Base-by-base conservation (phyloP, 1,140 invertebrate species). In the Centruroides sculpturatus region DNA sequence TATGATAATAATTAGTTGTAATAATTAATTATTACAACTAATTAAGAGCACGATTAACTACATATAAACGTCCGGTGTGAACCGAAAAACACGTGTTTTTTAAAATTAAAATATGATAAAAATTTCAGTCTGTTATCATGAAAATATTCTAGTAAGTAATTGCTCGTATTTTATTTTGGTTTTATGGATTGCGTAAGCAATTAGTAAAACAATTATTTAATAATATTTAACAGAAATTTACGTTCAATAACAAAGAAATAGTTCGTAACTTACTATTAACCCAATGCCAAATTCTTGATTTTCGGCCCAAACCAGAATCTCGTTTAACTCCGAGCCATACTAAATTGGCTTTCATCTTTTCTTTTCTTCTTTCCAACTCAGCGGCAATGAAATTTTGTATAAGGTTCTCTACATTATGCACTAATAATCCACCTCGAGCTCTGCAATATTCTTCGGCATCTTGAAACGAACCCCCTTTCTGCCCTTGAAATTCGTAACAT, bases 291-390 rank as follows among this genome's bases (percentile, higher is more conserved):
- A 84, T 89, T 58, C 86, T 79, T 0, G 84, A 84, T 0, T 84
- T 87, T 41, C 41, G 41, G 8, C 12, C 34, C 47, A 88, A 79
- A 10, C 85, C 82, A 0, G 87, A 86, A 66, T 92, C 90, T 69
- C 89, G 89, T 68, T 87, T 84, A 0, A 86, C 89, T 1, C 91
- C 90, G 48, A 94, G 86, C 91, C 91, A 93, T 0, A 93, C 85
- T 35, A 93, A 74, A 68, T 90, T 86, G 12, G 66, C 66, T 71
- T 89, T 88, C 9, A 92, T 69, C 54, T 81, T 82, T 0, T 82
- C 74, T 69, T 89, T 90, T 23, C 85, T 75, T 57, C 86, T 76
- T 67, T 92, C 89, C 53, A 93, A 74, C 71, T 91, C 88, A 58
- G 83, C 52, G 84, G 75, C 47, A 3, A 92, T 79, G 69, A 87